These are phyloP conservation scores for Irena cyanogastra DNA, from an alignment of 2,113 vertebrate genomes.

Conservation along the genomic window DNA sequence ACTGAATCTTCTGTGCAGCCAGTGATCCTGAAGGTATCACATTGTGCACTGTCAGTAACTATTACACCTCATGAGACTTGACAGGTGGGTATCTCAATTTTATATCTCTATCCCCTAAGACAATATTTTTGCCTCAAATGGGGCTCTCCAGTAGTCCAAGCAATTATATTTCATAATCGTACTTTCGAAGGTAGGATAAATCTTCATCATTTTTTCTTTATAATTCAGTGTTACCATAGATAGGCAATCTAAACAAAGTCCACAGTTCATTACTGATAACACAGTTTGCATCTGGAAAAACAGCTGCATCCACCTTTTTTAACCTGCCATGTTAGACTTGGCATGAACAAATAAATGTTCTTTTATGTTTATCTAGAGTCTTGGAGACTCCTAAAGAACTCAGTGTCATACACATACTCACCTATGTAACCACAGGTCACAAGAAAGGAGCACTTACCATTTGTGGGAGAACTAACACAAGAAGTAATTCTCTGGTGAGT, in stretches of 20 bases:
- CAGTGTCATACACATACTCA: accelerated
- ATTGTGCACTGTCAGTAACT: not conserved
- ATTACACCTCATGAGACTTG: not conserved
- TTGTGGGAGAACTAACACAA: not conserved
- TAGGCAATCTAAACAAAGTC: not conserved
- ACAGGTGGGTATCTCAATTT: not conserved
- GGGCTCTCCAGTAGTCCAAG: not conserved
- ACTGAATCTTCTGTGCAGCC: not conserved
- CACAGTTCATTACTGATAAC: not conserved
- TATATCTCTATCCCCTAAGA: not conserved
- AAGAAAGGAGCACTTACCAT: not conserved
- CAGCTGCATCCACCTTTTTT: not conserved
- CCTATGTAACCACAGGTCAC: not conserved
- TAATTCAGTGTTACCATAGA: not conserved
- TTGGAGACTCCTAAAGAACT: not conserved
- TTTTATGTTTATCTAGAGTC: not conserved
- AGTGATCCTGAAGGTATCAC: not conserved
- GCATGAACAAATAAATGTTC: not conserved
- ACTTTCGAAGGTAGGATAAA: not conserved
- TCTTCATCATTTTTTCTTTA: not conserved
- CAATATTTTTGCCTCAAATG: not conserved
- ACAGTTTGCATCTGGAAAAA: not conserved
- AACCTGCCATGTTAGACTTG: not conserved
- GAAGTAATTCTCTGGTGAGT: not conserved
- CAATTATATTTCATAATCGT: not conserved